A percentile compares a stretch with the other conserved stretches of the same genome.
These are phyloP conservation scores for Gadopsis marmoratus DNA, from an alignment of 2,797 vertebrate species.

Conservation along the genomic window DNA sequence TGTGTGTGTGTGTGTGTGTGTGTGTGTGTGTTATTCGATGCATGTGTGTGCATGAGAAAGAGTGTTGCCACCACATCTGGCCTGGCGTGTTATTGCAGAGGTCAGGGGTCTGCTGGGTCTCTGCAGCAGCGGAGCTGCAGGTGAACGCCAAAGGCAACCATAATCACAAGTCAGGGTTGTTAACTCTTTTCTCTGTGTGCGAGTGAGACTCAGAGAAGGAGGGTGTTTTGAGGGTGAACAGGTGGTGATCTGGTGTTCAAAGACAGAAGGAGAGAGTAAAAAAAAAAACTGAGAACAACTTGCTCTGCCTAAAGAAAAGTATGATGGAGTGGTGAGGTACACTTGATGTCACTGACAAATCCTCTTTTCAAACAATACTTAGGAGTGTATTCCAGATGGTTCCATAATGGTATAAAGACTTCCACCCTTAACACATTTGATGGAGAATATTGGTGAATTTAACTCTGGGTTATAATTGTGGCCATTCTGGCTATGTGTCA, in stretches of 20 bases:
- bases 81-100: slow-evolving; percentile 43
- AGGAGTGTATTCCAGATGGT: background rate
- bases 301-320: background rate
- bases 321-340: background rate
- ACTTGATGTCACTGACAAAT: background rate
- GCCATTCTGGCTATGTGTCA: background rate
- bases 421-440: background rate
- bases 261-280: slow-evolving; percentile 13
- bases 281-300: background rate
- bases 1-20: background rate
- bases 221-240: slow-evolving; percentile 61
- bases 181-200: slow-evolving; percentile 62
- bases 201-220: slow-evolving; percentile 29
- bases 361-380: background rate
- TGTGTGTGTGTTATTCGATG: background rate
- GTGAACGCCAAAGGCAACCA: slow-evolving; percentile 77
- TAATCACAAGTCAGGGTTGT: slow-evolving; percentile 79
- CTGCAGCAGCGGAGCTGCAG: slow-evolving; percentile 68
- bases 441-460: background rate
- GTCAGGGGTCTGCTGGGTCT: slow-evolving; percentile 56
- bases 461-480: too few relatives aligned
- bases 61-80: slow-evolving; percentile 61
- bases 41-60: background rate
- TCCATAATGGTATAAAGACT: background rate
- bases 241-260: slow-evolving; percentile 62